Evolutionary conservation across 1,140 invertebrate species (phyloP).

Genomic region (Cotesia chilonis): DNA sequence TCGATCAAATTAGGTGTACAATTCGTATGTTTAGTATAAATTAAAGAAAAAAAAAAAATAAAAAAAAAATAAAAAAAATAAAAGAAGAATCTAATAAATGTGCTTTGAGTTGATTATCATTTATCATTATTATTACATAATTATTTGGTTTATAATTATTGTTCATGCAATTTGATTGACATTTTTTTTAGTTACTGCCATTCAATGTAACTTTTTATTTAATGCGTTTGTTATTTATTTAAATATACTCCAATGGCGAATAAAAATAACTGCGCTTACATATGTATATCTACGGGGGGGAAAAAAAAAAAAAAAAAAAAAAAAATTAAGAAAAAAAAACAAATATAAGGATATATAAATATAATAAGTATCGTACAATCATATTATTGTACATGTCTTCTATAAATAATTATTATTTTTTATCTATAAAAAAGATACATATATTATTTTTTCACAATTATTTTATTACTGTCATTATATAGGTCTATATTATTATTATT

Average conservation of each 20-base stretch:
- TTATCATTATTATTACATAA: no score
- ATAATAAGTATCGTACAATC: no score
- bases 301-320: neutral
- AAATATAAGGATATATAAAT: neutral
- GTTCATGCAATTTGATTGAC: no score
- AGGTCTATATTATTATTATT: no score
- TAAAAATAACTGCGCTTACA: neutral
- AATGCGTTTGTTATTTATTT: neutral
- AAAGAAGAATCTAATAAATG: neutral
- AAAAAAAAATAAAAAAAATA: neutral
- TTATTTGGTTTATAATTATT: no score
- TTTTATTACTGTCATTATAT: no score
- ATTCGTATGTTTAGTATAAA: neutral
- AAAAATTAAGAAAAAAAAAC: neutral
- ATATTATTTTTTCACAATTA: no score
- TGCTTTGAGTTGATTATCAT: neutral
- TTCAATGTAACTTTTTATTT: neutral
- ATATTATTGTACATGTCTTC: no score
- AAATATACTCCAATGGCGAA: neutral
- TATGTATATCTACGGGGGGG: no score
- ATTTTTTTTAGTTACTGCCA: conserved; percentile 16
- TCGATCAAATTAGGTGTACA: conserved; percentile 3
- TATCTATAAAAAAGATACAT: no score
- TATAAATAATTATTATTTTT: no score
- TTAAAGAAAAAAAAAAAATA: neutral